Evolutionary conservation across 2,797 vertebrate species (phyloP).

Genomic region (Sphenodon punctatus): DNA sequence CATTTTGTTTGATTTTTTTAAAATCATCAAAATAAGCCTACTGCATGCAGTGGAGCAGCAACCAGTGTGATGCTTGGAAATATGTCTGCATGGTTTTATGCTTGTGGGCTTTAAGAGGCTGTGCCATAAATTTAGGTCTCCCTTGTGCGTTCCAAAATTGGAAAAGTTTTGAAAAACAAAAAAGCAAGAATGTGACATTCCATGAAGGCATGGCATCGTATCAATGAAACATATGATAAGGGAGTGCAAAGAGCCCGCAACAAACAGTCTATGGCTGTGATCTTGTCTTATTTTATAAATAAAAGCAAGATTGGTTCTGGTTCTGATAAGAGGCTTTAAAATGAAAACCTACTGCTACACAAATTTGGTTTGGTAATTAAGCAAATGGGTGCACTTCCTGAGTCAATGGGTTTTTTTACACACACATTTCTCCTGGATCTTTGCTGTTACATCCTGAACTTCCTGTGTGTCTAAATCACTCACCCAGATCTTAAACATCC

Average conservation of each 20-base stretch:
- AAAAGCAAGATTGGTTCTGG: slow-evolving; percentile 3
- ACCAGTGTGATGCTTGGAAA: slow-evolving; percentile 38
- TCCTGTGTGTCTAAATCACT: too few species aligned
- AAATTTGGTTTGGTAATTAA: not conserved
- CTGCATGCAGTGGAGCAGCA: slow-evolving; percentile 2
- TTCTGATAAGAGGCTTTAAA: slow-evolving; percentile 11
- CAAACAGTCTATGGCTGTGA: slow-evolving; percentile 44
- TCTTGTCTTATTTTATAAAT: slow-evolving; percentile 52
- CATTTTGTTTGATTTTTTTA: not conserved
- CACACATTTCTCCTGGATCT: too few species aligned
- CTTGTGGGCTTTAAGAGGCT: slow-evolving; percentile 37
- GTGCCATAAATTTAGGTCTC: slow-evolving; percentile 26
- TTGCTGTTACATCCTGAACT: too few species aligned
- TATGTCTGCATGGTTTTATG: slow-evolving; percentile 53
- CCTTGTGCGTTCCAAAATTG: slow-evolving; percentile 9
- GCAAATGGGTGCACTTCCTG: not conserved
- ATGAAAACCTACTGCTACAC: not conserved
- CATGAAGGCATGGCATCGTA: slow-evolving; percentile 17
- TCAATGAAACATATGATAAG: slow-evolving; percentile 20
- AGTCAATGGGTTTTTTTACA: too few species aligned
- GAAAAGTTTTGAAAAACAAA: slow-evolving; percentile 57
- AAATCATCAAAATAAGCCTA: slow-evolving; percentile 1
- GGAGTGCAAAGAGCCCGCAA: slow-evolving; percentile 14
- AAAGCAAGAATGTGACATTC: slow-evolving; percentile 18
- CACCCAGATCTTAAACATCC: too few species aligned